These are phyloP conservation scores for Heterodera carotae DNA, from an alignment of 1,140 invertebrate species.

Conservation along the genomic window DNA sequence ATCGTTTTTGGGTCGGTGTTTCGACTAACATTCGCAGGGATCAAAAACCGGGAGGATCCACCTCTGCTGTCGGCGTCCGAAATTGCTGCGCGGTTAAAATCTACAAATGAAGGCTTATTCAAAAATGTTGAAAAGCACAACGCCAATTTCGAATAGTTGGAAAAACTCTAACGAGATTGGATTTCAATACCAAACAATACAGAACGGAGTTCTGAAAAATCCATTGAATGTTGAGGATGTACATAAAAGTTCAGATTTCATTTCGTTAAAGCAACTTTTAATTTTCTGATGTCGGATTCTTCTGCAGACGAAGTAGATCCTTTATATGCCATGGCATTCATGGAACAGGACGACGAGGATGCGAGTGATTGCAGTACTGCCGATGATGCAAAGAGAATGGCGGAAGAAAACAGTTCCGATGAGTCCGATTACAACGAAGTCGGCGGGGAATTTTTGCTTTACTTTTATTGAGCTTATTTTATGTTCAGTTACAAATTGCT, in stretches of 20 bases:
- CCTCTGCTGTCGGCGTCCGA: too few species aligned
- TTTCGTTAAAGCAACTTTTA: not conserved
- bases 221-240: too few species aligned
- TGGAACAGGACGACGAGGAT: not conserved
- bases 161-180: too few species aligned
- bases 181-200: too few species aligned
- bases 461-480: not conserved
- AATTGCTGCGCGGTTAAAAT: too few species aligned
- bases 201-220: too few species aligned
- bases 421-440: not conserved
- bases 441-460: not conserved
- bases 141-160: too few species aligned
- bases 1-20: too few species aligned
- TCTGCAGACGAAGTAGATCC: not conserved
- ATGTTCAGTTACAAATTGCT: constrained; percentile 25
- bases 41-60: too few species aligned
- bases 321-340: not conserved
- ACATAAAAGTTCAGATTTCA: constrained; percentile 1
- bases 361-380: not conserved
- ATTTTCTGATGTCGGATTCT: not conserved
- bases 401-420: not conserved
- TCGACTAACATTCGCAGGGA: too few species aligned
- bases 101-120: too few species aligned
- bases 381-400: not conserved
- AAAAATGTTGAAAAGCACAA: too few species aligned